These are phyloP conservation scores for Corvus hawaiiensis DNA, from an alignment of 2,113 vertebrate species.

Conservation along the genomic window DNA sequence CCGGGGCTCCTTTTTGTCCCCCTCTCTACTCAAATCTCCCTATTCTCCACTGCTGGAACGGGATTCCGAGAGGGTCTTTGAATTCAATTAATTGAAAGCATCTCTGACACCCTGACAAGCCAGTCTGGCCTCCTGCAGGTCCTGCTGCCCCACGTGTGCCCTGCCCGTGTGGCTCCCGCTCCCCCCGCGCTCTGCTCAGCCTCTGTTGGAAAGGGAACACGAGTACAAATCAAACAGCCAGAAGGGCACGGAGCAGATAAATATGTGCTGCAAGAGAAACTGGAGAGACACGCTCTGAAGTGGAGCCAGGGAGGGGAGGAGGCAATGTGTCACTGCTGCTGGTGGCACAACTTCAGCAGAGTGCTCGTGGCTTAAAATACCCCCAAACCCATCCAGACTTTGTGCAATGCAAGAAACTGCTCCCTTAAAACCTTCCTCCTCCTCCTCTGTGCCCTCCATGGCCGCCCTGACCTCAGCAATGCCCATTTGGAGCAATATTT, in stretches of 20 bases:
- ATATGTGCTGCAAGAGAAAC: neutral
- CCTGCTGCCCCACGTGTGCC: neutral
- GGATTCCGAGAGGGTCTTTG: neutral
- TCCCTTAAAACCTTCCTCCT: neutral
- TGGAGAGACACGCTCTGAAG: conserved; percentile 16
- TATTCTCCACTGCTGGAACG: neutral
- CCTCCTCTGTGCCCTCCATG: neutral
- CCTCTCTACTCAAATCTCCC: neutral
- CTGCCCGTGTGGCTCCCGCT: neutral
- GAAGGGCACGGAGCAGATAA: conserved; percentile 33
- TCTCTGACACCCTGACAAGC: neutral
- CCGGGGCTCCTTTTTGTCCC: neutral
- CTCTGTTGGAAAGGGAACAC: neutral
- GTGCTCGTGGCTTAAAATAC: neutral
- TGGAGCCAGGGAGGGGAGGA: conserved; percentile 17
- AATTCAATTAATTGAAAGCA: neutral
- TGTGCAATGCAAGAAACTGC: rapidly evolving
- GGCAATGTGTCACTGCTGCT: neutral
- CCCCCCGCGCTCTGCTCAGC: neutral
- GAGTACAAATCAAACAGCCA: conserved; percentile 29
- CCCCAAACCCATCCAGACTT: neutral
- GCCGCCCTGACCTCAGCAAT: neutral
- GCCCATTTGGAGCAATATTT: neutral
- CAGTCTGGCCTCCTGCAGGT: neutral
- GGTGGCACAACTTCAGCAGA: conserved; percentile 27